Evolutionary conservation across 2,797 vertebrate genomes (phyloP).

Genomic region (Sebastiscus albofasciatus): DNA sequence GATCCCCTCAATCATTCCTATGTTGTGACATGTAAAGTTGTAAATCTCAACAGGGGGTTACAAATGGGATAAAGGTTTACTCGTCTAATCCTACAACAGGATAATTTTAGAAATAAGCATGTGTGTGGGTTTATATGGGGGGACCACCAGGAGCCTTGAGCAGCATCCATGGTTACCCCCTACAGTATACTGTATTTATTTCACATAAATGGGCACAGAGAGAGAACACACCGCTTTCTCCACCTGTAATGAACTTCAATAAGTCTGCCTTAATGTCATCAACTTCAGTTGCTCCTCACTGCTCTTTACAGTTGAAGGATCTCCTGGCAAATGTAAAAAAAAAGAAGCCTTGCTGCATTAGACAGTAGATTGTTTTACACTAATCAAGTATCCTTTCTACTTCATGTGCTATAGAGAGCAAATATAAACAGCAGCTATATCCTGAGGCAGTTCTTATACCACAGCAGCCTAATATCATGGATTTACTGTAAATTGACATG

Average conservation of each 20-base stretch:
- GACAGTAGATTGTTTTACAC: background rate
- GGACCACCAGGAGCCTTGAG: background rate
- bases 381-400: background rate
- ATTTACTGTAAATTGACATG: background rate
- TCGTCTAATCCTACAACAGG: slow-evolving; percentile 3
- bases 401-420: background rate
- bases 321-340: too few species aligned
- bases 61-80: slow-evolving; percentile 14
- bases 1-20: slow-evolving; percentile 1
- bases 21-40: slow-evolving; percentile 4
- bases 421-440: background rate
- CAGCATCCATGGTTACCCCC: background rate
- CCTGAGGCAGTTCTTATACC: background rate
- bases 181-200: background rate
- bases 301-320: too few species aligned
- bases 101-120: slow-evolving; percentile 2
- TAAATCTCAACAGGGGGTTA: slow-evolving; percentile 12
- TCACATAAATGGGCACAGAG: background rate
- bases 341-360: background rate
- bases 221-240: background rate
- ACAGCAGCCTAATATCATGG: background rate
- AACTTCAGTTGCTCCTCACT: background rate
- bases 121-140: background rate
- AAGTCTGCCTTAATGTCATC: background rate
- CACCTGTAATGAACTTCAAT: background rate